Percentiles rank a stretch among this genome's conserved stretches.
Evolutionary conservation across 2,888 invertebrate genomes (phyloP).

Genomic region (Caenorhabditis panamensis): DNA sequence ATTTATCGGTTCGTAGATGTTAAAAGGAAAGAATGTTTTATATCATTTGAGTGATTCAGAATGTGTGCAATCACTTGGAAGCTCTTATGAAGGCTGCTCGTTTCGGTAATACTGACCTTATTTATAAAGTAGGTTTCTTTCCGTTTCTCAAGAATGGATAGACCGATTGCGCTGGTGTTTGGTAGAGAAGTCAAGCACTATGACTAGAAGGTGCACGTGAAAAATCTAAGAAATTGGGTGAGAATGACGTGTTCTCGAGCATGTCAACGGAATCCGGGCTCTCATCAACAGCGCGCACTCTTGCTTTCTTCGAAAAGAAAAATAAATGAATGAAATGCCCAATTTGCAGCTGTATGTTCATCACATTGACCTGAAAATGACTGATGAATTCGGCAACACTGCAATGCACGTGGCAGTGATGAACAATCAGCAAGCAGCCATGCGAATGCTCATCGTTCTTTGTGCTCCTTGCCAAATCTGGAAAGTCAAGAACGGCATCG

Average conservation of each 20-base stretch:
- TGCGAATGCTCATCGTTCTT: slow-evolving; percentile 64
- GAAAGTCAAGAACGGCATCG: slow-evolving; percentile 61
- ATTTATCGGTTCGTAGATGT: slow-evolving; percentile 37
- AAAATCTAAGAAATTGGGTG: too few relatives aligned
- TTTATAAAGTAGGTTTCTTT: slow-evolving; percentile 56
- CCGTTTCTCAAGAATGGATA: too few relatives aligned
- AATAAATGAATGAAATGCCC: too few relatives aligned
- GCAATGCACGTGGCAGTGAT: slow-evolving; percentile 67
- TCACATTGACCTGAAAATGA: slow-evolving; percentile 57
- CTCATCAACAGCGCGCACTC: too few relatives aligned
- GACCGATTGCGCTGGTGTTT: too few relatives aligned
- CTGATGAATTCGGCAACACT: slow-evolving; percentile 64
- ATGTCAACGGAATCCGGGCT: background rate
- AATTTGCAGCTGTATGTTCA: slow-evolving; percentile 57
- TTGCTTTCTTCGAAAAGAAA: too few relatives aligned
- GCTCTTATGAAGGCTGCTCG: slow-evolving; percentile 62
- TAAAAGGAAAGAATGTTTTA: too few relatives aligned
- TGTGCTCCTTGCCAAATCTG: slow-evolving; percentile 61
- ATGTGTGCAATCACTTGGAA: slow-evolving; percentile 60
- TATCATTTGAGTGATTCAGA: too few relatives aligned
- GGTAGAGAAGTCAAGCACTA: too few relatives aligned
- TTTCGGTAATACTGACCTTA: slow-evolving; percentile 57
- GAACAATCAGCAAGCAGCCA: slow-evolving; percentile 54
- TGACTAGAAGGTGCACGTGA: too few relatives aligned
- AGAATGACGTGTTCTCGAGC: background rate